phyloP scores from a whole-genome alignment of 2,797 vertebrate species.

The Halcyon chelicuti region DNA sequence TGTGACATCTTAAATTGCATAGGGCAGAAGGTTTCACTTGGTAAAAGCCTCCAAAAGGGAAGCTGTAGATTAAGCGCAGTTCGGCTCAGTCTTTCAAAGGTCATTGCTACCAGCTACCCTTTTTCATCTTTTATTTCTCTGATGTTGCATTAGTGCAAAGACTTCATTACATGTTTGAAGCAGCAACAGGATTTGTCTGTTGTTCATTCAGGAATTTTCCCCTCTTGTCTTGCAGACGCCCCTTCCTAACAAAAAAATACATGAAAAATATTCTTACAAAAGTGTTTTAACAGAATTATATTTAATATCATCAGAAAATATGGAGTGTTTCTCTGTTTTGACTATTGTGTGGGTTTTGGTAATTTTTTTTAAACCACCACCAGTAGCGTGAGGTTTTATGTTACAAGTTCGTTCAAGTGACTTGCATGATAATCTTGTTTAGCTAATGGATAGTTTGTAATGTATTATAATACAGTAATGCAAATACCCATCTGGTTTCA shows the following conservation, averaged over 20 bases:
- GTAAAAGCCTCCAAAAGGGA: neutral
- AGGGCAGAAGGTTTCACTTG: neutral
- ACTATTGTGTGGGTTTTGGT: neutral
- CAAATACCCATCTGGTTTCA: neutral
- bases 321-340: neutral
- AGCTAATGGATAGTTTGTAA: neutral
- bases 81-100: neutral
- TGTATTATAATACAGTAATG: neutral
- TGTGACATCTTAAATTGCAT: neutral
- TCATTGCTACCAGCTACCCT: neutral
- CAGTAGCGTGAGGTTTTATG: neutral
- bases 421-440: neutral
- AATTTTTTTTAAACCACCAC: neutral
- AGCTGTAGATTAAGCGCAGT: neutral
- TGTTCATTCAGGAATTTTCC: neutral
- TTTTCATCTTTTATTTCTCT: neutral
- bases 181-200: neutral
- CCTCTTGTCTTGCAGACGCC: neutral
- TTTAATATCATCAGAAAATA: neutral
- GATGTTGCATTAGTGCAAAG: neutral
- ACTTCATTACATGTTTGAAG: neutral
- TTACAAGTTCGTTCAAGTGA: rapidly evolving
- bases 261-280: neutral
- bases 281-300: no score
- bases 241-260: neutral